Conservation (phyloP, 2,888 invertebrate genomes). For the Zhuqinia jingwanae region DNA sequence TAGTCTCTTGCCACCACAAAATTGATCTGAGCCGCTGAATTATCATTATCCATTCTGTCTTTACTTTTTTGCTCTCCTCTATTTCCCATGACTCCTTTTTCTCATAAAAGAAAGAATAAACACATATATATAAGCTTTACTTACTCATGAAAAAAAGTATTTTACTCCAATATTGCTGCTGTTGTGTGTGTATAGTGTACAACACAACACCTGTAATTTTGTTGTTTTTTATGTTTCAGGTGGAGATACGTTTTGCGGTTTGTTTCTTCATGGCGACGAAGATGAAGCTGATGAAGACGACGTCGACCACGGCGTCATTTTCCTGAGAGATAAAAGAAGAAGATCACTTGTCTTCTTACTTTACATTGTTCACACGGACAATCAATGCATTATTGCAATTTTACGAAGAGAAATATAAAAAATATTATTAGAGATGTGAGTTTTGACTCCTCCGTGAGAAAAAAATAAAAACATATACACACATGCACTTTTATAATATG, state of each 20-base stretch:
- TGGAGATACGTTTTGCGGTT: slow-evolving; percentile 67
- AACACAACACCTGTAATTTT: slow-evolving; percentile 54
- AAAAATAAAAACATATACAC: slow-evolving; percentile 3
- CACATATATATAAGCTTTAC: slow-evolving; percentile 10
- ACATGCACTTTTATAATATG: slow-evolving; percentile 11
- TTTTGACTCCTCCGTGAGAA: slow-evolving; percentile 14
- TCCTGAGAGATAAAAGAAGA: slow-evolving; percentile 34
- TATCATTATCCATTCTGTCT: too few species aligned
- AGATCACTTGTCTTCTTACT: slow-evolving; percentile 19
- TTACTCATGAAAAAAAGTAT: too few species aligned
- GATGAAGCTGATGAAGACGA: slow-evolving; percentile 3
- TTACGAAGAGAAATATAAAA: background rate
- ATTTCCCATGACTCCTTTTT: slow-evolving; percentile 7
- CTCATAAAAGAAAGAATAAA: slow-evolving; percentile 7
- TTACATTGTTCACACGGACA: slow-evolving; percentile 43
- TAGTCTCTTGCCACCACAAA: slow-evolving; percentile 53
- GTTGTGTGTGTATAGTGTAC: background rate
- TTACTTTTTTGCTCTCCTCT: background rate
- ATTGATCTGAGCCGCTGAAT: slow-evolving; percentile 6
- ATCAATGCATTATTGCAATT: slow-evolving; percentile 26
- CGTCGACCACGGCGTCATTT: slow-evolving; percentile 43
- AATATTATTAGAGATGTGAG: background rate
- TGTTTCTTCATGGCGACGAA: slow-evolving; percentile 45
- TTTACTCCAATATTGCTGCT: slow-evolving; percentile 21
- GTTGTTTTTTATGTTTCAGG: slow-evolving; percentile 12